These are phyloP conservation scores for Pinna nobilis DNA, from an alignment of 1,140 invertebrate species.

Conservation along the genomic window DNA sequence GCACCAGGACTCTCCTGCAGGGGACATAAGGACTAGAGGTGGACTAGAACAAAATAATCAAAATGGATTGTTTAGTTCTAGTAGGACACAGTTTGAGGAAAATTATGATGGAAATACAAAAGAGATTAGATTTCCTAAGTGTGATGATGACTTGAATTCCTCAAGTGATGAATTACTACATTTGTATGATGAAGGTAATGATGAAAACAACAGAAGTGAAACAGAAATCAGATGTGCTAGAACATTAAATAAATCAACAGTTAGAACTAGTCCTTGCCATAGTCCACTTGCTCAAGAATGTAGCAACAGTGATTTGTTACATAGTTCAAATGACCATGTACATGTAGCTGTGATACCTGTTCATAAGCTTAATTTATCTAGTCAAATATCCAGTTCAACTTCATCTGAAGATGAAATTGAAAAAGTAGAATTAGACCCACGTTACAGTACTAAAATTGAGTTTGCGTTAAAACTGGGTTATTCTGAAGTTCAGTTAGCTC, in stretches of 20 bases:
- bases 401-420: slow-evolving; percentile 23
- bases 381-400: slow-evolving; percentile 13
- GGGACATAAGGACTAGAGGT: not conserved
- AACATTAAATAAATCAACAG: not conserved
- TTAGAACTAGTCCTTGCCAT: not conserved
- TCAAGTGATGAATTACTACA: not conserved
- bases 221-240: not conserved
- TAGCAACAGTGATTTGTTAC: not conserved
- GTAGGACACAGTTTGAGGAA: not conserved
- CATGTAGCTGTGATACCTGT: not conserved
- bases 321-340: slow-evolving; percentile 11
- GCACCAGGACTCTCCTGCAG: not conserved
- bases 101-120: not conserved
- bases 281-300: not conserved
- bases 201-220: slow-evolving; percentile 2
- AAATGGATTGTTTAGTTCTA: not conserved
- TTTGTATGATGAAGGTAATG: not conserved
- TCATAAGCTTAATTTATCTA: not conserved
- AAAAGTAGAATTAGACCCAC: slow-evolving; percentile 28
- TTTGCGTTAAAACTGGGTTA: slow-evolving; percentile 94
- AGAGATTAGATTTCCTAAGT: not conserved
- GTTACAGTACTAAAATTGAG: slow-evolving; percentile 79
- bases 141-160: not conserved
- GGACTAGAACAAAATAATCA: not conserved
- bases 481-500: slow-evolving; percentile 88